Evolutionary conservation across 2,888 invertebrate species (phyloP).

Genomic region (Eubasilissa splendida): DNA sequence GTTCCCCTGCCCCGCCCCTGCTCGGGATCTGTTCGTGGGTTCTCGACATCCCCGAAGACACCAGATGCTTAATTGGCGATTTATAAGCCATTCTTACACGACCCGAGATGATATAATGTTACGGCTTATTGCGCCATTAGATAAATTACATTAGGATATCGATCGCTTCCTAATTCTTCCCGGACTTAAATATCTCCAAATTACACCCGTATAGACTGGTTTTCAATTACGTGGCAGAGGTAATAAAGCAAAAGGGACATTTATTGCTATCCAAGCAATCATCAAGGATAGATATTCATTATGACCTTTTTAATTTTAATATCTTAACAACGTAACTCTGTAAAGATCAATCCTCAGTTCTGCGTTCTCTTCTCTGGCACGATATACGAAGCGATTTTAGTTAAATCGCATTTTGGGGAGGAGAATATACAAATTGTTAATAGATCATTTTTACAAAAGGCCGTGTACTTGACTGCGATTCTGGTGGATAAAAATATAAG

Average conservation of each 20-base stretch:
- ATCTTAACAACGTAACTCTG: too few species aligned
- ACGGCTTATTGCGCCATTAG: constrained; percentile 58
- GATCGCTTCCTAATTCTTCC: constrained; percentile 55
- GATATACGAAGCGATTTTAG: too few species aligned
- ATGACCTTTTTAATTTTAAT: too few species aligned
- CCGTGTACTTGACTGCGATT: too few species aligned
- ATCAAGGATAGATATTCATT: too few species aligned
- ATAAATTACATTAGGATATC: constrained; percentile 58
- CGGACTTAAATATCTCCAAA: constrained; percentile 45
- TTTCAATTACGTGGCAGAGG: neutral
- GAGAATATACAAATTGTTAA: too few species aligned
- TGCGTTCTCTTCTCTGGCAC: too few species aligned
- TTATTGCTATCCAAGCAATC: neutral
- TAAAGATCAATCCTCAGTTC: too few species aligned
- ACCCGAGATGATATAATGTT: constrained; percentile 58
- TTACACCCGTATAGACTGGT: neutral
- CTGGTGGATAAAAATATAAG: too few species aligned
- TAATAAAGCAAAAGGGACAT: neutral
- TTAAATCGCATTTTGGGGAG: too few species aligned
- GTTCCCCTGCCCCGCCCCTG: neutral
- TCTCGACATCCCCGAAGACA: constrained; percentile 46
- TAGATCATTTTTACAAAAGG: too few species aligned
- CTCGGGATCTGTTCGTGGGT: constrained; percentile 25
- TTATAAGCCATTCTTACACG: constrained; percentile 58
- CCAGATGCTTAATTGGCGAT: constrained; percentile 59